A percentile compares a stretch with the other conserved stretches of the same genome.
Evolutionary conservation across 1,140 invertebrate genomes (phyloP).

Genomic region (Leucophenga varia): DNA sequence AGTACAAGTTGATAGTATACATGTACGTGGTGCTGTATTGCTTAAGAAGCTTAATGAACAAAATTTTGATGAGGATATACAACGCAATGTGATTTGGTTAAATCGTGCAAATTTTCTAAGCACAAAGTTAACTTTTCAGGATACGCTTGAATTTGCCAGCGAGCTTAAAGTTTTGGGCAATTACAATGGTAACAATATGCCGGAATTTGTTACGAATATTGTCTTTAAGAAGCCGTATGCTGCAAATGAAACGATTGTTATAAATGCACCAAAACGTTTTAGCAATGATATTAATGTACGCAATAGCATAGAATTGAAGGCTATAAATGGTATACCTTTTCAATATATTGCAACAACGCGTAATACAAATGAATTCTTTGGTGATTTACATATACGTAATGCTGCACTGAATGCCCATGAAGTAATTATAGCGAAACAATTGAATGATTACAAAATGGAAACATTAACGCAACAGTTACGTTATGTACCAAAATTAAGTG

Average conservation of each 20-base stretch:
- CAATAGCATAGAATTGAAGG: constrained; percentile 21
- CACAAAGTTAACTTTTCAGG: constrained; percentile 26
- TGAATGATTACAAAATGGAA: constrained; percentile 15
- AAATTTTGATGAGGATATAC: constrained; percentile 22
- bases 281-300: constrained; percentile 8
- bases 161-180: constrained; percentile 31
- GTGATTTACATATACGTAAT: constrained; percentile 23
- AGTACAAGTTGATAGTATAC: constrained; percentile 36
- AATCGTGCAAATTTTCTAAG: constrained; percentile 36
- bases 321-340: constrained; percentile 38
- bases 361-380: constrained; percentile 14
- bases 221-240: constrained; percentile 25
- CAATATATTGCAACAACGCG: constrained; percentile 26
- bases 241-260: constrained; percentile 6
- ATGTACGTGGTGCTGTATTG: constrained; percentile 30
- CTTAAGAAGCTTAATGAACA: constrained; percentile 21
- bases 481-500: constrained; percentile 14
- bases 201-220: constrained; percentile 34
- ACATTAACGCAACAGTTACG: constrained; percentile 17
- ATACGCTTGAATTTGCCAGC: constrained; percentile 19
- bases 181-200: constrained; percentile 31
- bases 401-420: constrained; percentile 25
- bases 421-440: constrained; percentile 16
- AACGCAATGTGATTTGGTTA: constrained; percentile 40
- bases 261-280: constrained; percentile 40